Evolutionary conservation across 2,888 invertebrate genomes (phyloP).

Genomic region (Acrocyrtus sp.): DNA sequence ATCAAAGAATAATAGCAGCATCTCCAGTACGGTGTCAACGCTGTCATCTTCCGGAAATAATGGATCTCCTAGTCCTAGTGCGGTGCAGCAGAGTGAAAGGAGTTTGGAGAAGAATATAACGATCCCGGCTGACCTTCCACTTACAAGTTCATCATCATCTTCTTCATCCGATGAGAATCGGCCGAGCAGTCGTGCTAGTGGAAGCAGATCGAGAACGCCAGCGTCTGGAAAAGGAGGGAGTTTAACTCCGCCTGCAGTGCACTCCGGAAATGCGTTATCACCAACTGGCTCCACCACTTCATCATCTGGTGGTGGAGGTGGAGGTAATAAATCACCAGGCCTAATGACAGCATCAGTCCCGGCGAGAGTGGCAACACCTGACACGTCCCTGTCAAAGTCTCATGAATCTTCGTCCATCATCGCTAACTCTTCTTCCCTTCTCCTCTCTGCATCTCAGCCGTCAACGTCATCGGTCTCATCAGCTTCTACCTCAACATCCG

Average conservation of each 20-base stretch:
- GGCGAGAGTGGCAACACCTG: slow-evolving; percentile 46
- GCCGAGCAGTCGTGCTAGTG: slow-evolving; percentile 27
- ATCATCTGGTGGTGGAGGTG: slow-evolving; percentile 19
- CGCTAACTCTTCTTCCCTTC: slow-evolving; percentile 34
- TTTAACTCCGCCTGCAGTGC: slow-evolving; percentile 40
- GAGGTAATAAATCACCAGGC: slow-evolving; percentile 55
- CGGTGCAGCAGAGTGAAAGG: slow-evolving; percentile 21
- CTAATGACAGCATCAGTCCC: slow-evolving; percentile 44
- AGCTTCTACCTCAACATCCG: slow-evolving; percentile 23
- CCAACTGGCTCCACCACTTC: slow-evolving; percentile 38
- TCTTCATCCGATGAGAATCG: slow-evolving; percentile 28
- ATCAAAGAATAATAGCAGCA: slow-evolving; percentile 18
- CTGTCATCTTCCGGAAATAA: too few relatives aligned
- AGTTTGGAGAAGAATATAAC: slow-evolving; percentile 30
- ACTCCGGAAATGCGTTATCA: slow-evolving; percentile 36
- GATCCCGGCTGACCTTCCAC: slow-evolving; percentile 37
- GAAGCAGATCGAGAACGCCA: slow-evolving; percentile 45
- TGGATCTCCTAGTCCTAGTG: slow-evolving; percentile 31
- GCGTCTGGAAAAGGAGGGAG: slow-evolving; percentile 43
- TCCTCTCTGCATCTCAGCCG: slow-evolving; percentile 30
- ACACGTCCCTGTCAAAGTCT: slow-evolving; percentile 55
- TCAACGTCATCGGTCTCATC: slow-evolving; percentile 42
- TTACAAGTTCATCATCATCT: slow-evolving; percentile 46
- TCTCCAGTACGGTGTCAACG: slow-evolving; percentile 5
- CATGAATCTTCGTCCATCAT: slow-evolving; percentile 52